A percentile compares a stretch with the other conserved stretches of the same genome.
These are phyloP conservation scores for Cryptomyrus ogoouensis DNA, from an alignment of 2,113 vertebrate genomes.

Conservation along the genomic window DNA sequence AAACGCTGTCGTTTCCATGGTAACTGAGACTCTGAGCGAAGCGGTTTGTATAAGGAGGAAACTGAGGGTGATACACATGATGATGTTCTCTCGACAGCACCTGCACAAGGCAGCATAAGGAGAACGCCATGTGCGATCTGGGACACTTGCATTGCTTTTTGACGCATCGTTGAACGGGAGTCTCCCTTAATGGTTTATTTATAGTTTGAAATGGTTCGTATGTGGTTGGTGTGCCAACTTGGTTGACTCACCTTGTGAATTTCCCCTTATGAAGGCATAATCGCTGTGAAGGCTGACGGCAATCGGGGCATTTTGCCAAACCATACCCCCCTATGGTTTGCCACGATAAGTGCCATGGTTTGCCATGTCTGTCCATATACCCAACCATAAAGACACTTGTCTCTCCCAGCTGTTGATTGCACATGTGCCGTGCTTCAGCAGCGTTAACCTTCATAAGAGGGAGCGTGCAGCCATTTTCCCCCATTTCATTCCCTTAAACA, in stretches of 20 bases:
- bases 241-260: constrained; percentile 36
- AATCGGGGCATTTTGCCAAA: constrained; percentile 34
- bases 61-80: constrained; percentile 27
- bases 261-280: constrained; percentile 45
- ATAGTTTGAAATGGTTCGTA: constrained; percentile 28
- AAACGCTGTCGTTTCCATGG: constrained; percentile 28
- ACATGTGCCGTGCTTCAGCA: background rate
- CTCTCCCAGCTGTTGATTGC: background rate
- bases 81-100: constrained; percentile 35
- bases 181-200: constrained; percentile 48
- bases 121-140: constrained; percentile 32
- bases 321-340: constrained; percentile 41
- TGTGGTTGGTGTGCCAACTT: constrained; percentile 20
- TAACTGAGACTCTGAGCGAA: constrained; percentile 38
- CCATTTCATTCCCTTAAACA: background rate
- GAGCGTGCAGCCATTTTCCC: background rate
- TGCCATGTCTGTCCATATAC: constrained; percentile 11
- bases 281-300: constrained; percentile 36
- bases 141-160: constrained; percentile 57
- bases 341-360: constrained; percentile 24
- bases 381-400: constrained; percentile 7
- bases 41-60: constrained; percentile 51
- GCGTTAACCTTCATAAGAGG: constrained; percentile 8
- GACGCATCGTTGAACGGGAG: constrained; percentile 54
- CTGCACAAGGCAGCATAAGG: constrained; percentile 37